Percentiles rank a stretch among this genome's conserved stretches.
Conservation (phyloP, 1,140 invertebrate species). For the Venturia canescens region DNA sequence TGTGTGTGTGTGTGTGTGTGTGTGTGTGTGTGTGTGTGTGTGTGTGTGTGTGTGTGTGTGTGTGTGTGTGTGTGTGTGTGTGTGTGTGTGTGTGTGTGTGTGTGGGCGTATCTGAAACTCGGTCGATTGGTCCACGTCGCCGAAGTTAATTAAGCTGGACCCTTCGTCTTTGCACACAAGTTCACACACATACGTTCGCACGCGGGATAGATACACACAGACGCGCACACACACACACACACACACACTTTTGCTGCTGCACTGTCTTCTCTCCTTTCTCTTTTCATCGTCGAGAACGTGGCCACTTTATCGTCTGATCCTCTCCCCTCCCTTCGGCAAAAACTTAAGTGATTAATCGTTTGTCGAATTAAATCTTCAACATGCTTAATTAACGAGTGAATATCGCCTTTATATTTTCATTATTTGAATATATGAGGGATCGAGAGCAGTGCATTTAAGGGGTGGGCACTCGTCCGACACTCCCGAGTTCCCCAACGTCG, state of each 20-base stretch:
- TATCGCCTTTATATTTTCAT: not conserved
- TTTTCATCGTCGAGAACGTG: not conserved
- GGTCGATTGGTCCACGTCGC: constrained; percentile 9
- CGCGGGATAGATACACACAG: too few species aligned
- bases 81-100: not conserved
- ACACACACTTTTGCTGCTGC: too few species aligned
- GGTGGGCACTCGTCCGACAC: too few species aligned
- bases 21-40: not conserved
- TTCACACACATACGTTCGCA: too few species aligned
- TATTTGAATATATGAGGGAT: not conserved
- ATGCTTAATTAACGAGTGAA: not conserved
- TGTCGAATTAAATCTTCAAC: not conserved
- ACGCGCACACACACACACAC: too few species aligned
- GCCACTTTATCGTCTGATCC: not conserved
- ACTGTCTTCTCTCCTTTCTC: not conserved
- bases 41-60: not conserved
- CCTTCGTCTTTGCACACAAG: constrained; percentile 9
- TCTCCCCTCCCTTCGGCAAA: not conserved
- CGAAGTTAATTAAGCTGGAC: not conserved
- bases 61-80: not conserved
- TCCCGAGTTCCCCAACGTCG: too few species aligned
- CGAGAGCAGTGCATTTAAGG: too few species aligned
- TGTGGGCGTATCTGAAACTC: not conserved
- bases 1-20: not conserved
- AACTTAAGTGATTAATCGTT: not conserved